These are phyloP conservation scores for Caretta caretta DNA, from an alignment of 2,113 vertebrate genomes.

Conservation along the genomic window DNA sequence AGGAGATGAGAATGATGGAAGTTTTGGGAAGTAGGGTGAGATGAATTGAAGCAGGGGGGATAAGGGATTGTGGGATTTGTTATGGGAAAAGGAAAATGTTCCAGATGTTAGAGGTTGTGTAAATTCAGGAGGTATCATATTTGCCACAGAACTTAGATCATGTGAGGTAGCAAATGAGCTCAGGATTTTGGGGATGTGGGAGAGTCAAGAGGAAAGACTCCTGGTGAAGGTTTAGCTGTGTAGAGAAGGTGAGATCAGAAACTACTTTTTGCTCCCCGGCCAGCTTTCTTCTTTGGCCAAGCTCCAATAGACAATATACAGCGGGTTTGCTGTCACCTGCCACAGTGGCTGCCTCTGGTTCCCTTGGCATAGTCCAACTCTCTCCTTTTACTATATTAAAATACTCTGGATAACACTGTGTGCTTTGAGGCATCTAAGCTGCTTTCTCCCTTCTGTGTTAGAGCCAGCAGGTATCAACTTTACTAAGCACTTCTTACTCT, in stretches of 20 bases:
- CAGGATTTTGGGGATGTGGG: accelerated
- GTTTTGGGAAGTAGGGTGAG: not conserved
- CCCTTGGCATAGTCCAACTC: not conserved
- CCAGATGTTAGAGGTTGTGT: not conserved
- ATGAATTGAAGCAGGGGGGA: accelerated
- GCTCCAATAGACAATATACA: not conserved
- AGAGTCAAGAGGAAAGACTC: not conserved
- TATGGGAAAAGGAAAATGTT: accelerated
- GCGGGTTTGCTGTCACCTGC: not conserved
- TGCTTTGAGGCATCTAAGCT: not conserved
- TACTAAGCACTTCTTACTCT: conserved; percentile 1
- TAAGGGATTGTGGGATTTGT: accelerated
- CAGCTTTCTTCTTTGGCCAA: conserved; percentile 6
- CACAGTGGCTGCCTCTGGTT: not conserved
- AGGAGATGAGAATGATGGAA: not conserved
- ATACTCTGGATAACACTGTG: not conserved
- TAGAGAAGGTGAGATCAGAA: not conserved
- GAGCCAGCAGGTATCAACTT: conserved; percentile 5
- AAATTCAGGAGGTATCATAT: accelerated
- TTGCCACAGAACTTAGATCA: accelerated
- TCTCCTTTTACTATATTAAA: conserved; percentile 3
- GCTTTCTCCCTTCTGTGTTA: conserved; percentile 26
- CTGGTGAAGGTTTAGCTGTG: accelerated
- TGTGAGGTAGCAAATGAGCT: not conserved
- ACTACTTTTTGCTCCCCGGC: not conserved